These are phyloP conservation scores for Hydrochoerus hydrochaeris DNA, from an alignment of 2,113 vertebrate genomes.

Conservation along the genomic window DNA sequence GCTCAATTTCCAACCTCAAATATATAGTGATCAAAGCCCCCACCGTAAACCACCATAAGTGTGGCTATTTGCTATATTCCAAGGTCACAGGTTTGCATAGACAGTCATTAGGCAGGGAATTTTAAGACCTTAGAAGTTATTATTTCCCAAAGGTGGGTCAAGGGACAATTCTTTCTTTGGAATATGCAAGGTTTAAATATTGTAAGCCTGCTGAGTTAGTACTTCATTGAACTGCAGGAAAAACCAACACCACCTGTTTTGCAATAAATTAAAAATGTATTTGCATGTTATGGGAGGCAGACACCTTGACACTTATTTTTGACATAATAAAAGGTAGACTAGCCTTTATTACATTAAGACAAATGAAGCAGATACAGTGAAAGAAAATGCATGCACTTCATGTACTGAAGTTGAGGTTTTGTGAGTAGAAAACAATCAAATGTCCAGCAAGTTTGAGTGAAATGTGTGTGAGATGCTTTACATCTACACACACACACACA, in stretches of 20 bases:
- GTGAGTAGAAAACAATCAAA: background rate
- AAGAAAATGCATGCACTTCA: background rate
- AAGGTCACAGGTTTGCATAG: background rate
- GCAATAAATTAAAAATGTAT: constrained; percentile 30
- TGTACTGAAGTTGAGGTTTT: background rate
- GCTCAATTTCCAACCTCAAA: background rate
- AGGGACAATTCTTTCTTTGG: background rate
- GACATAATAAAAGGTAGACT: background rate
- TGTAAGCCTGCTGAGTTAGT: background rate
- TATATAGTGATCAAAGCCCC: background rate
- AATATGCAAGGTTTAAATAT: background rate
- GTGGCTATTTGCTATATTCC: background rate
- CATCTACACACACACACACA: background rate
- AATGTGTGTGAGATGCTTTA: background rate
- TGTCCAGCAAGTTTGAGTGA: background rate
- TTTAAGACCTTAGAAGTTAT: background rate
- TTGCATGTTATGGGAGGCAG: constrained; percentile 12
- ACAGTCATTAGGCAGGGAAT: background rate
- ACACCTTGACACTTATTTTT: background rate
- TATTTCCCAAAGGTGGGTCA: background rate
- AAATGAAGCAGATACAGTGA: background rate
- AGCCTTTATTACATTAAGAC: background rate
- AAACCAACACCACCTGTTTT: background rate
- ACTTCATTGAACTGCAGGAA: background rate
- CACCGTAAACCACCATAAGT: background rate